A percentile compares a stretch with the other conserved stretches of the same genome.
Conservation (phyloP, 1,140 invertebrate species). For the Drosophila pandora region DNA sequence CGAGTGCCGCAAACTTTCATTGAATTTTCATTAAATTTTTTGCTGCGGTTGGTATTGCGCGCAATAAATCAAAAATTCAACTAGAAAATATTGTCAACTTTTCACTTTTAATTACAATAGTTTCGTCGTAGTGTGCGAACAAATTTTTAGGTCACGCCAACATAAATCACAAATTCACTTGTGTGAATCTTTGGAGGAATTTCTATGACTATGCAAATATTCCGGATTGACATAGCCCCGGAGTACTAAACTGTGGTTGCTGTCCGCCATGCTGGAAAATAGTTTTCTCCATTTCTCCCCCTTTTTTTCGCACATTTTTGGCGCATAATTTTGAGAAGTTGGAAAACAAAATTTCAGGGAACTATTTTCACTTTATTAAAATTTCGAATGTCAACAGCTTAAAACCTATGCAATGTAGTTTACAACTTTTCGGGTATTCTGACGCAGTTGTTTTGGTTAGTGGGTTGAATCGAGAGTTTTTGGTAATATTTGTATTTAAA, state of each 20-base stretch:
- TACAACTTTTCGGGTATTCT: neutral
- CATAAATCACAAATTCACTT: conserved; percentile 77
- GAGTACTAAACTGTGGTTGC: conserved; percentile 2
- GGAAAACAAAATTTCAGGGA: conserved; percentile 13
- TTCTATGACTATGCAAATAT: conserved; percentile 39
- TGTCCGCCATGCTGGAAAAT: neutral
- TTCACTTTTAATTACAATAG: conserved; percentile 75
- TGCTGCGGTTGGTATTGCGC: conserved; percentile 59
- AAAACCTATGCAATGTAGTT: neutral
- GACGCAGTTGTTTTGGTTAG: neutral
- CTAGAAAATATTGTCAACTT: conserved; percentile 77
- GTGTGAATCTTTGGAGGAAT: conserved; percentile 65
- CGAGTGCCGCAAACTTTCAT: conserved; percentile 65
- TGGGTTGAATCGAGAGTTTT: neutral
- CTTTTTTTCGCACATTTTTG: conserved; percentile 15
- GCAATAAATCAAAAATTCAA: conserved; percentile 74
- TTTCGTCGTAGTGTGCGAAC: conserved; percentile 40
- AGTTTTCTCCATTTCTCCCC: neutral
- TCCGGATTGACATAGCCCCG: conserved; percentile 13
- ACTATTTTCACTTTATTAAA: conserved; percentile 4
- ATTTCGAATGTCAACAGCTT: conserved; percentile 18
- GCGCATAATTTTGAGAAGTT: conserved; percentile 30
- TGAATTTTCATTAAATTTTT: conserved; percentile 78
- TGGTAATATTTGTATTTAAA: too few relatives aligned
- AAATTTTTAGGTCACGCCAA: conserved; percentile 70